Evolutionary conservation across 1,140 invertebrate species (phyloP).

Genomic region (Portunus trituberculatus): DNA sequence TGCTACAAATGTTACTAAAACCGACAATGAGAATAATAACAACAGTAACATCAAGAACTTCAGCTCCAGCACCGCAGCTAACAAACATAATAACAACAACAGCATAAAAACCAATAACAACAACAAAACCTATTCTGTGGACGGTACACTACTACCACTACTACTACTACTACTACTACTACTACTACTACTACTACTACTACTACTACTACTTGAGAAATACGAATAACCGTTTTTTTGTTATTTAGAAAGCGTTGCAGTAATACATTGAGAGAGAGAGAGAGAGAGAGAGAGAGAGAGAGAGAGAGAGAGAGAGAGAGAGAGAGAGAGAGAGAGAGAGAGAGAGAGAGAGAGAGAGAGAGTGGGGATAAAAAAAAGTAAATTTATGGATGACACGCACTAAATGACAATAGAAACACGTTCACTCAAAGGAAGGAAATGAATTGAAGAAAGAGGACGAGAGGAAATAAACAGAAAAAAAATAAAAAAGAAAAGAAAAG

Average conservation of each 20-base stretch:
- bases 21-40: neutral
- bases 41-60: neutral
- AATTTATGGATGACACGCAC: neutral
- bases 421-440: neutral
- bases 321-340: slow-evolving; percentile 53
- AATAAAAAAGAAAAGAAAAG: neutral
- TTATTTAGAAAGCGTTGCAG: neutral
- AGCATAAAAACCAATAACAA: neutral
- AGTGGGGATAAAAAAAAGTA: neutral
- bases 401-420: neutral
- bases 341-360: slow-evolving; percentile 53
- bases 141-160: no score
- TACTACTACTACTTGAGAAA: neutral
- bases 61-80: neutral
- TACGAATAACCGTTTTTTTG: neutral
- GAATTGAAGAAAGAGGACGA: neutral
- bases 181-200: no score
- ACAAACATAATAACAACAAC: neutral
- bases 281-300: slow-evolving; percentile 51
- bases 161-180: no score
- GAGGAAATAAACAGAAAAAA: neutral
- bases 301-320: slow-evolving; percentile 52
- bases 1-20: neutral
- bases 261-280: slow-evolving; percentile 18
- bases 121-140: no score